phyloP scores from a whole-genome alignment of 2,888 invertebrate genomes.

The Cephus runcator region DNA sequence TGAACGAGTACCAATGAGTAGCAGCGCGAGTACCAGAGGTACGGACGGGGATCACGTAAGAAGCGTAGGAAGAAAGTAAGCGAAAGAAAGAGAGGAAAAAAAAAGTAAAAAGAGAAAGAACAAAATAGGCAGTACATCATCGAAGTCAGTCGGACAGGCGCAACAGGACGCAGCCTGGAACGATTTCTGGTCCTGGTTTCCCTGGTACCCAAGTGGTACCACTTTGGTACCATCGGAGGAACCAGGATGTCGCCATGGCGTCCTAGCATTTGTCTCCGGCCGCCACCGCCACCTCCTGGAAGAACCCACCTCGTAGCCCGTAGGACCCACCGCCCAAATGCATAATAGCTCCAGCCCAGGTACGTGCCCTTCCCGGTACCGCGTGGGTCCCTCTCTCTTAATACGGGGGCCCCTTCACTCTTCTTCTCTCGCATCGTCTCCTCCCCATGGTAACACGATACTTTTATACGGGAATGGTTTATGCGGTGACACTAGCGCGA shows the following conservation, averaged over 20 bases:
- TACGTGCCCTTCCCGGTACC: not conserved
- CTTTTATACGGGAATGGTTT: slow-evolving; percentile 57
- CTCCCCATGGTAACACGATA: slow-evolving; percentile 52
- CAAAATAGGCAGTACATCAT: slow-evolving; percentile 24
- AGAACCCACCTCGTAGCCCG: not conserved
- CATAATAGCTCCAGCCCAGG: not conserved
- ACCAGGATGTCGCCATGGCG: not conserved
- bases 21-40: slow-evolving; percentile 9
- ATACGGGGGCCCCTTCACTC: not conserved
- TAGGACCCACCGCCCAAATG: not conserved
- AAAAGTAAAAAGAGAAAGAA: slow-evolving; percentile 22
- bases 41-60: slow-evolving; percentile 15
- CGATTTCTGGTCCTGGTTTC: not conserved
- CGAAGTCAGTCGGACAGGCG: not conserved
- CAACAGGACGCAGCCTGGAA: not conserved
- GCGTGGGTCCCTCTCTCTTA: not conserved
- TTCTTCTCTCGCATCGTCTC: slow-evolving; percentile 15
- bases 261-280: not conserved
- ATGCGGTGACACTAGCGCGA: slow-evolving; percentile 60
- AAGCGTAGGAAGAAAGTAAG: slow-evolving; percentile 22
- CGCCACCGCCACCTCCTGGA: not conserved
- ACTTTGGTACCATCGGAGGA: not conserved
- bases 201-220: not conserved
- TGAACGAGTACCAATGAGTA: not conserved
- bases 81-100: not conserved